phyloP scores from a whole-genome alignment of 2,888 invertebrate genomes.

The Eurois occulta region DNA sequence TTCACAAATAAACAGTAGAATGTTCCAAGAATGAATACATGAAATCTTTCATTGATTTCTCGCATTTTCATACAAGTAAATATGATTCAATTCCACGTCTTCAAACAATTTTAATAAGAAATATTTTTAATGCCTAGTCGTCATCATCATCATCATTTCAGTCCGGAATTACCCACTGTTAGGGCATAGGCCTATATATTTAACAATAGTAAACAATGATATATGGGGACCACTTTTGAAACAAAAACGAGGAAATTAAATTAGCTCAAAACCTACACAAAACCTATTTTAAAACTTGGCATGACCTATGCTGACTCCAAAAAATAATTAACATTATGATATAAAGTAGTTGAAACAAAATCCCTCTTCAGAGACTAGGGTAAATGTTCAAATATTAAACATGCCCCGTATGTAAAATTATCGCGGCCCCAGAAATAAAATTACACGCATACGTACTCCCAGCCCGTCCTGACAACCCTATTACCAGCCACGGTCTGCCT shows the following conservation, averaged over 20 bases:
- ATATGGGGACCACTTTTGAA: not conserved
- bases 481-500: conserved; percentile 71
- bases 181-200: no score
- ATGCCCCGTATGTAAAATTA: conserved; percentile 70
- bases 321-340: conserved; percentile 12
- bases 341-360: conserved; percentile 48
- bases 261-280: not conserved
- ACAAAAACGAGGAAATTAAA: not conserved
- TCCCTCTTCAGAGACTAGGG: conserved; percentile 54
- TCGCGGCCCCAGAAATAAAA: conserved; percentile 72
- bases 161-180: no score
- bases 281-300: not conserved
- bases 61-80: not conserved
- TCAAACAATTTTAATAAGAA: no score
- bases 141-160: no score
- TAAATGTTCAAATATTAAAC: conserved; percentile 72
- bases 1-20: not conserved
- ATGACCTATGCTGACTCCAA: not conserved
- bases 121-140: no score
- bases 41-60: not conserved
- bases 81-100: no score
- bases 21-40: not conserved
- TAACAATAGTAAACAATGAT: not conserved
- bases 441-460: conserved; percentile 72
- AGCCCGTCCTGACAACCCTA: conserved; percentile 69